phyloP scores from a whole-genome alignment of 1,140 invertebrate species.

The Drosophila ambigua region DNA sequence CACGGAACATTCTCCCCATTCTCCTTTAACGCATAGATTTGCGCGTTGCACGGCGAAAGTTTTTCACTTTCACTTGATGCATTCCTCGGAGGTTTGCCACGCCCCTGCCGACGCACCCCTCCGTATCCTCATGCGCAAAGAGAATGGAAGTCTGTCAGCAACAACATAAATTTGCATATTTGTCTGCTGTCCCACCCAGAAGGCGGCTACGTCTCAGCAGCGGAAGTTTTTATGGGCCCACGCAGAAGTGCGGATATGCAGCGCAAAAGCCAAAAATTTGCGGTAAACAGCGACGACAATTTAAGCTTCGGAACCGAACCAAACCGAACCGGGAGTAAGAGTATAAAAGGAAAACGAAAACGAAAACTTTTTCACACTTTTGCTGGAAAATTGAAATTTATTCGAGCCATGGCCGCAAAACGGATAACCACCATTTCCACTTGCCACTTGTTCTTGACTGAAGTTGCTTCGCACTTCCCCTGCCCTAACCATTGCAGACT shows the following conservation, averaged over 20 bases:
- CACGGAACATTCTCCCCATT: constrained; percentile 65
- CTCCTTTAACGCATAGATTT: constrained; percentile 60
- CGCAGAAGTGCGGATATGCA: constrained; percentile 41
- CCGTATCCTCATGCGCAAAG: neutral
- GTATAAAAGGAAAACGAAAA: constrained; percentile 23
- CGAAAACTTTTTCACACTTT: constrained; percentile 53
- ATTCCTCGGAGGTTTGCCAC: constrained; percentile 32
- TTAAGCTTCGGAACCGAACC: constrained; percentile 65
- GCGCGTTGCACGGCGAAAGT: constrained; percentile 62
- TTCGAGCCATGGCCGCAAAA: constrained; percentile 56
- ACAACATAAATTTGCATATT: constrained; percentile 79
- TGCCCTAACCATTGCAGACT: neutral
- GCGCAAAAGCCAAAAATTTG: constrained; percentile 74
- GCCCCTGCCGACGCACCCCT: neutral
- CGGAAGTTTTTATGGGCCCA: constrained; percentile 22
- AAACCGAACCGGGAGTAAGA: constrained; percentile 3
- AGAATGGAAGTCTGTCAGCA: constrained; percentile 56
- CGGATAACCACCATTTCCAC: constrained; percentile 79
- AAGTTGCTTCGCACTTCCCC: constrained; percentile 21
- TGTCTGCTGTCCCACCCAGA: constrained; percentile 46
- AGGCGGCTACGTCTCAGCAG: constrained; percentile 4
- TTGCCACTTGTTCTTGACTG: constrained; percentile 65
- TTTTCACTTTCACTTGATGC: constrained; percentile 79
- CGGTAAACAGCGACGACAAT: constrained; percentile 70
- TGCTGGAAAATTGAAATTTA: constrained; percentile 75